Conservation (phyloP, 1,140 invertebrate species). For the Brachionus rubens region DNA sequence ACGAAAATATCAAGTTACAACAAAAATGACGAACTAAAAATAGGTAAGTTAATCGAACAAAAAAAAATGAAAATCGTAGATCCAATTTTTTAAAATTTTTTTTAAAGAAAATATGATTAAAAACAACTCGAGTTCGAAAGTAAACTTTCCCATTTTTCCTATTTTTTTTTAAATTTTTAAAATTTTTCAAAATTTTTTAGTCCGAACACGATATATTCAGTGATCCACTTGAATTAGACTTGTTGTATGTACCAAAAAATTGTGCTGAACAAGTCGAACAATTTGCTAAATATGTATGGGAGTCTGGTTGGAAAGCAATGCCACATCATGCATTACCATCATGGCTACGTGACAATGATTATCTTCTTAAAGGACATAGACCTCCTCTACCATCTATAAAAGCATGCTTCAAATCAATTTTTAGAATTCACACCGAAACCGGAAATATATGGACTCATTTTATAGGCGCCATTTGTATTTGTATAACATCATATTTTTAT, state of each 20-base stretch:
- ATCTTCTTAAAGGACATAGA: constrained; percentile 85
- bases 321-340: constrained; percentile 68
- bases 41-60: no score
- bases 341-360: constrained; percentile 98
- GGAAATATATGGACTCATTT: constrained; percentile 98
- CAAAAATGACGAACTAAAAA: no score
- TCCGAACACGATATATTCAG: neutral
- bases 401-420: constrained; percentile 94
- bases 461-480: constrained; percentile 77
- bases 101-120: no score
- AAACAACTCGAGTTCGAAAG: no score
- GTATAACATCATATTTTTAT: constrained; percentile 63
- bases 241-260: constrained; percentile 30
- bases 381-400: constrained; percentile 91
- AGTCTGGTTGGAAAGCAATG: constrained; percentile 64
- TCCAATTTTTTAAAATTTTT: no score
- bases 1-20: no score
- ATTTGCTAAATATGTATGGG: constrained; percentile 86
- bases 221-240: constrained; percentile 6
- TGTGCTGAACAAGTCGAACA: constrained; percentile 83
- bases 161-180: no score
- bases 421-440: constrained; percentile 80
- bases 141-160: no score
- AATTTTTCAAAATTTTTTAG: neutral
- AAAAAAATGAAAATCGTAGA: no score